Evolutionary conservation across 2,113 vertebrate species (phyloP), one percentile per base, ranked within the genome.

Genomic region (Columba janthina): DNA sequence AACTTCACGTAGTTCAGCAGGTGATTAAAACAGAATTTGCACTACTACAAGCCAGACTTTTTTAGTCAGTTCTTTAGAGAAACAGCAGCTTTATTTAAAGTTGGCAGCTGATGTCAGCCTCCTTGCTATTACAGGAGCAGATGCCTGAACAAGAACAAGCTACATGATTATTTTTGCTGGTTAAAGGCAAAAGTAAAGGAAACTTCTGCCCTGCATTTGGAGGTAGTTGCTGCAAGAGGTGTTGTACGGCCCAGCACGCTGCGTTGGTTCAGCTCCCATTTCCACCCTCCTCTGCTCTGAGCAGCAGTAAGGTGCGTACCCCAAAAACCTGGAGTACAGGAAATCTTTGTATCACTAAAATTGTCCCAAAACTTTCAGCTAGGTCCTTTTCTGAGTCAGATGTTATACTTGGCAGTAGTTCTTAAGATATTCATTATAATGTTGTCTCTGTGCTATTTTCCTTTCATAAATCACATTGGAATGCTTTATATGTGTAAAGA

Each of bases 281-380:
- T n/a, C 21, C 24, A 56, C 26, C 10, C 6, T 42, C 14, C 22
- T 24, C 11, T 2, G 1, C 2, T 51, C 28, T 0, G 11, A 42
- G 32, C 32, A 61, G n/a, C 18, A 14, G 42, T 15, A 6, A 9
- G 28, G 15, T 12, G 46, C 0, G 0, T 10, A 7, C 15, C 6
- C 20, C 15, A 22, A 9, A 40, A 54, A 58, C 9, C 50, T 15
- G 50, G 9, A 12, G 17, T 7, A 22, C 3, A 7, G 31, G 25
- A 46, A 34, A 32, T 13, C 6, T 54, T 54, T 0, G 0, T 3
- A 2, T 51, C 0, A 0, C 34, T 26, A 14, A 38, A 48, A 48
- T n/a, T 8, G 16, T n/a, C 53, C 56, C 61, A 21, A 48, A 78
- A 38, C 1, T 1, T 64, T 21, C 38, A 56, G 25, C 32, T 12